phyloP scores from a whole-genome alignment of 2,113 vertebrate species.

The Barbus barbus region DNA sequence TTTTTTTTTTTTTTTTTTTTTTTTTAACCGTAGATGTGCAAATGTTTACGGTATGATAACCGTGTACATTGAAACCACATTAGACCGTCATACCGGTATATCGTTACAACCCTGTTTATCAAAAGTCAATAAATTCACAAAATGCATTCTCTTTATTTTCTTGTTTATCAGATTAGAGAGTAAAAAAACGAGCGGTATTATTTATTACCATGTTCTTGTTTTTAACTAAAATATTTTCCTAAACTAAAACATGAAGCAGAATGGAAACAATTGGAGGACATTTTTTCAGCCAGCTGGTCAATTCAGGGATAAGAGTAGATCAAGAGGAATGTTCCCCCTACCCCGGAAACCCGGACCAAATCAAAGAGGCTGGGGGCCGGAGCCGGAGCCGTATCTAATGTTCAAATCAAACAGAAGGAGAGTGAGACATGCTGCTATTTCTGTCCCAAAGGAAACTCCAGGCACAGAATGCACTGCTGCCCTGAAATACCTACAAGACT shows the following conservation, averaged over 20 bases:
- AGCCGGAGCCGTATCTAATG: constrained; percentile 57
- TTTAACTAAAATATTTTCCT: constrained; percentile 24
- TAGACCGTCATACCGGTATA: too few species aligned
- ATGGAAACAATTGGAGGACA: constrained; percentile 43
- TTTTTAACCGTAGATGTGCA: too few species aligned
- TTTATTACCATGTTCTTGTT: background rate
- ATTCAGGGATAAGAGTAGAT: constrained; percentile 52
- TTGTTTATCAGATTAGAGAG: background rate
- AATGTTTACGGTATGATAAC: too few species aligned
- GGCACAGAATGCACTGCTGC: constrained; percentile 50
- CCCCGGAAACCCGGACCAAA: constrained; percentile 55
- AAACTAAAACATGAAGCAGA: constrained; percentile 41
- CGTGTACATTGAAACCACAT: too few species aligned
- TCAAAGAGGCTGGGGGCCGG: constrained; percentile 41
- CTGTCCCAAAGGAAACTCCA: constrained; percentile 60
- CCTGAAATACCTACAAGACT: constrained; percentile 61
- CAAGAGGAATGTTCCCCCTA: constrained; percentile 58
- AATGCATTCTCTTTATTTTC: background rate
- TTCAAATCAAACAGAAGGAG: constrained; percentile 57
- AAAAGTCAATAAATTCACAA: background rate
- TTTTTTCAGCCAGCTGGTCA: constrained; percentile 35
- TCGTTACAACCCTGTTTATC: too few species aligned
- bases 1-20: too few species aligned
- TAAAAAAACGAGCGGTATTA: background rate
- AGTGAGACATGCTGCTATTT: constrained; percentile 55